phyloP scores from a whole-genome alignment of 2,113 vertebrate species.

The Garra rufa region DNA sequence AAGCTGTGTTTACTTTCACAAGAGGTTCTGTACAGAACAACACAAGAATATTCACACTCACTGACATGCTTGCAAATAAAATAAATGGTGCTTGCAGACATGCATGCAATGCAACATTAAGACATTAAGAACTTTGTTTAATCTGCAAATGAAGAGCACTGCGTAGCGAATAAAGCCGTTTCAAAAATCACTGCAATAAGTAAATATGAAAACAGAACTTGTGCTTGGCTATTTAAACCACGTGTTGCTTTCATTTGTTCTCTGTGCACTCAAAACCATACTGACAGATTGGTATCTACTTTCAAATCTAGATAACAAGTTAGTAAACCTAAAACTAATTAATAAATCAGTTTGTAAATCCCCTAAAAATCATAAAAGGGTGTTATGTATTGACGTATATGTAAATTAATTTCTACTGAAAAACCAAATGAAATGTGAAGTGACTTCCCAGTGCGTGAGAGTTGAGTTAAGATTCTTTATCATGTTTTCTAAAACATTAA shows the following conservation, averaged over 20 bases:
- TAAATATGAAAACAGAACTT: background rate
- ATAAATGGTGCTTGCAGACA: background rate
- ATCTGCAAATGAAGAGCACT: background rate
- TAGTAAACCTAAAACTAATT: background rate
- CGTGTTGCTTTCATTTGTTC: background rate
- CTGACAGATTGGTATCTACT: background rate
- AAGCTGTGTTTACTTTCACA: constrained; percentile 2
- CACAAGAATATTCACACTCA: background rate
- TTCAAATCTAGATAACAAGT: background rate
- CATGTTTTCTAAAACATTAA: background rate
- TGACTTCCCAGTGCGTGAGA: background rate
- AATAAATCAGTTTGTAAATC: background rate
- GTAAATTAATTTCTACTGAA: background rate
- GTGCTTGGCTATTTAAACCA: background rate
- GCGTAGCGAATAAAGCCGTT: background rate
- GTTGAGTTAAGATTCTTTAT: background rate
- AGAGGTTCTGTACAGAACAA: constrained; percentile 12
- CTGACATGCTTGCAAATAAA: background rate
- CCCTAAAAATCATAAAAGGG: background rate
- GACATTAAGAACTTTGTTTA: background rate
- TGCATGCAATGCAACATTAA: background rate
- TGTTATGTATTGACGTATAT: background rate
- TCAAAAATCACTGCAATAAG: background rate
- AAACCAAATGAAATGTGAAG: background rate
- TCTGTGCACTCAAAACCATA: background rate